Base-by-base conservation (phyloP, 2,888 invertebrate species). In the Phanerotoma sp. region DNA sequence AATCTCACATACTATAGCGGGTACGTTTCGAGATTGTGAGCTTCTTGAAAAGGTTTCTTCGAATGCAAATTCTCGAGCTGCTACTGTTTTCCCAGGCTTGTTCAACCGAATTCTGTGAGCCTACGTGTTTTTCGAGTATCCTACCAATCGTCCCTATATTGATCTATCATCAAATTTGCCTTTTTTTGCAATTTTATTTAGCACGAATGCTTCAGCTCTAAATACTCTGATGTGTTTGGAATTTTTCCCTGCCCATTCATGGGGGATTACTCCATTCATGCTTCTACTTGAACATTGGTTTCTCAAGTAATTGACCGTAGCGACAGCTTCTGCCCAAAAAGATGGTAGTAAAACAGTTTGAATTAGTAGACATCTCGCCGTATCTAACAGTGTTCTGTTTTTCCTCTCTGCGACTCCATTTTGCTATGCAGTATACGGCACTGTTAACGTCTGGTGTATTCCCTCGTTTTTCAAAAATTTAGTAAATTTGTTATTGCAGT, bases 241-340 rank as follows among this genome's bases (percentile, higher is more conserved):
- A n/a, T 33, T 5, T 13, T 33, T 4, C 33, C n/a, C 5, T 11
- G 2, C 33, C 33, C 9, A 6, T n/a, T 33, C 33, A 13, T 5
- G 3, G 2, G 33, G 33, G 9, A n/a, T n/a, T n/a, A 5, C n/a
- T 33, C n/a, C n/a, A n/a, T 33, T 5, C 11, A n/a, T 10, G n/a
- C 33, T 33, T 60, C 52, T 7, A 13, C 33, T 33, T 13, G 33
- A n/a, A 63, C 63, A 54, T 33, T 51, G 38, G 21, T 44, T 44
- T 5, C 44, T n/a, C 4, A 62, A 28, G 32, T 63, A 62, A 4
- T 41, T 54, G 7, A 65, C 61, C 15, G 65, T 62, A 7, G 51
- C 54, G 4, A 44, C 15, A 5, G 30, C 6, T 57, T 69, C 65
- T 13, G 65, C 65, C 66, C 69, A 68, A 50, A 68, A 66, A 11